phyloP scores from a whole-genome alignment of 2,888 invertebrate species.

The Polylopha cassiicola region DNA sequence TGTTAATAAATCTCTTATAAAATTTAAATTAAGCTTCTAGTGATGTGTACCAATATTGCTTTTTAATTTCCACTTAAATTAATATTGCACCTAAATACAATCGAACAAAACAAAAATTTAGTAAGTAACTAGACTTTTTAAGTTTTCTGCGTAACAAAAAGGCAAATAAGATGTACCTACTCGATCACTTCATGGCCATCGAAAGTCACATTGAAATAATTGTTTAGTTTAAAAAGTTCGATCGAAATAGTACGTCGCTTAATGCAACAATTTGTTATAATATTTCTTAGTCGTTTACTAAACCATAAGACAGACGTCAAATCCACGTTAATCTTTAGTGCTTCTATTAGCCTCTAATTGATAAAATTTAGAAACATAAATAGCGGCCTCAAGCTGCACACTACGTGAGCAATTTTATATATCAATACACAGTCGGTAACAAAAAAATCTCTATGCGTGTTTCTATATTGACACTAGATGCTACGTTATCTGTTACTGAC shows the following conservation, averaged over 20 bases:
- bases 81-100: slow-evolving; percentile 62
- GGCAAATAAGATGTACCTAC: slow-evolving; percentile 15
- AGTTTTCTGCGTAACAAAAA: slow-evolving; percentile 11
- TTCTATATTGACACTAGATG: too few species aligned
- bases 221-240: slow-evolving; percentile 29
- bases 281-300: not conserved
- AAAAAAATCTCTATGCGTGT: too few species aligned
- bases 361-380: too few species aligned
- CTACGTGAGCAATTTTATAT: too few species aligned
- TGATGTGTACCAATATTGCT: slow-evolving; percentile 70
- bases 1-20: slow-evolving; percentile 17
- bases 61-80: slow-evolving; percentile 53
- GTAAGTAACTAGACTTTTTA: not conserved
- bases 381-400: too few species aligned
- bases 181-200: slow-evolving; percentile 2
- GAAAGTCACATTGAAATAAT: slow-evolving; percentile 29
- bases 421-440: too few species aligned
- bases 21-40: slow-evolving; percentile 29
- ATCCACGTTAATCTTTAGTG: too few species aligned
- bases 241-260: not conserved
- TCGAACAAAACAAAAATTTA: slow-evolving; percentile 4
- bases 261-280: slow-evolving; percentile 1
- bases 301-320: slow-evolving; percentile 20
- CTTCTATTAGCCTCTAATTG: too few species aligned
- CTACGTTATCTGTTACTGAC: too few species aligned